These are phyloP conservation scores for Tupaia chinensis DNA, from an alignment of 2,113 vertebrate species.

Conservation along the genomic window DNA sequence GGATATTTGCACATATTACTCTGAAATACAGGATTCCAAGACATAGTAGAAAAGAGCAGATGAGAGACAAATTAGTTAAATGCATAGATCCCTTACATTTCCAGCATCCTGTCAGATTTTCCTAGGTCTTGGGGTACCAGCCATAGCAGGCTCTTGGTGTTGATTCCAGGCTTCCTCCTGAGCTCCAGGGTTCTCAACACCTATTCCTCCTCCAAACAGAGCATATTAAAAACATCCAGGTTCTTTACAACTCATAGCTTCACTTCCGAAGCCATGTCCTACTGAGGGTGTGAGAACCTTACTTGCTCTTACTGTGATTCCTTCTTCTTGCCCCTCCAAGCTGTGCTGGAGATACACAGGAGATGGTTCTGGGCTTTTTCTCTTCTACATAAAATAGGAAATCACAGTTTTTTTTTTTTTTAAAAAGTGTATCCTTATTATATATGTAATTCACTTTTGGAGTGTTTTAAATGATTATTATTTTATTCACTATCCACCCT, in stretches of 20 bases:
- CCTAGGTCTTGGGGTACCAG: not conserved
- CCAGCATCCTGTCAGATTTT: not conserved
- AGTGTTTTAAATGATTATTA: not conserved
- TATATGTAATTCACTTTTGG: not conserved
- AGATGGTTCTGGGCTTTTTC: not conserved
- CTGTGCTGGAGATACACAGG: not conserved
- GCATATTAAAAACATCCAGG: no score
- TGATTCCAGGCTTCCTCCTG: no score
- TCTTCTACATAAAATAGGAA: not conserved
- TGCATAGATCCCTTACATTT: fast-evolving
- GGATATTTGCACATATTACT: not conserved
- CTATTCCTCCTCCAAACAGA: not conserved
- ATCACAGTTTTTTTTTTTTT: not conserved
- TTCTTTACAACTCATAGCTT: not conserved
- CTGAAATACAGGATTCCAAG: not conserved
- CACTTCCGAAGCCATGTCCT: not conserved
- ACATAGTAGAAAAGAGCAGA: not conserved
- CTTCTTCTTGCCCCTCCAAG: no score
- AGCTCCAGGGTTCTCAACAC: not conserved
- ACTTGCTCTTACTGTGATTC: not conserved
- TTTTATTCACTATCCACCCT: not conserved
- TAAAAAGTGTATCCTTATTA: not conserved
- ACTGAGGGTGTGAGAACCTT: not conserved
- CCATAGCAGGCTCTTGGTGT: not conserved
- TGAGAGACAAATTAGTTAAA: not conserved